Evolutionary conservation across 1,140 invertebrate species (phyloP), one percentile per base, ranked within the genome.

Genomic region (Drosophila santomea): DNA sequence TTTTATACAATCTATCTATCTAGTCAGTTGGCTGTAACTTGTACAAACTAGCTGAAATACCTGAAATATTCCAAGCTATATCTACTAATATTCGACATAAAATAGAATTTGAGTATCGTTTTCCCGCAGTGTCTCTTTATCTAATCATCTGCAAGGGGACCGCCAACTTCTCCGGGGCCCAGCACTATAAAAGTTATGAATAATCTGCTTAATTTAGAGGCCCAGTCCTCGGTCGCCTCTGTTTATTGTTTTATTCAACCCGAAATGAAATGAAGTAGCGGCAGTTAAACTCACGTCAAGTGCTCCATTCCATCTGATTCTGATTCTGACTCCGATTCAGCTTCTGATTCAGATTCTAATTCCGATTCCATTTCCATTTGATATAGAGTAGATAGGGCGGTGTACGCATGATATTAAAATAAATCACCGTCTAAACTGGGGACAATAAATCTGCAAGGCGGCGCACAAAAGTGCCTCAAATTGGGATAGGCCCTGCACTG

Each of bases 171-270:
- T 64, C 17, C 25, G 32, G 44, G 36, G 36, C 43, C 17, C 44
- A 50, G 74, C 74, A 47, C 64, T 52, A 83, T 83, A 89, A 89
- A 80, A 55, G 85, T 78, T 88, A 89, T 88, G 84, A 88, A 88
- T 88, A 88, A 88, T 82, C 83, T 78, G 64, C 77, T 78, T 80
- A 66, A 69, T 78, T 88, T 71, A 66, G 51, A 69, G 61, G 63
- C 50, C 66, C 57, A 62, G 51, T 59, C 60, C 66, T 41, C 55
- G 57, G 23, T 44, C 41, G 73, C 73, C 48, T 71, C 66, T 72
- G 80, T 88, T 88, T 89, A 88, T 88, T 80, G 85, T 89, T 86
- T 80, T 89, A 66, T 84, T 88, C 77, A 84, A 77, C 68, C 82
- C 74, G 48, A 82, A 66, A 82, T 86, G 56, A 83, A 88, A 82